Base-by-base conservation (phyloP, 2,888 invertebrate genomes). In the Scrobipalpa costella region DNA sequence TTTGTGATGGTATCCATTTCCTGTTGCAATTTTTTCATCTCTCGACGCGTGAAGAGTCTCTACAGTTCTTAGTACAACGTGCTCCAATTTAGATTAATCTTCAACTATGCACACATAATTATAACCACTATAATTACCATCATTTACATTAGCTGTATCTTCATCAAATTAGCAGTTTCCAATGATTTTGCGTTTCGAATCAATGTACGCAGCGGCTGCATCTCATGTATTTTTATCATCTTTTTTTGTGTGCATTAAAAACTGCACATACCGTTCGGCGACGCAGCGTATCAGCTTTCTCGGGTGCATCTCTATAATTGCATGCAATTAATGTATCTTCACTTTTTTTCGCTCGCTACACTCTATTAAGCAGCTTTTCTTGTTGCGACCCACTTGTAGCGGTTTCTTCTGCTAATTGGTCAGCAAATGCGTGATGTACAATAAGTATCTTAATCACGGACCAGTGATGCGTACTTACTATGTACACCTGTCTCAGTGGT, bases 211-310 rank as follows among this genome's bases (percentile, higher is more conserved):
- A 33, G 33, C 17, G 27, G 34, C 7, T 55, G 55, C 55, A 15
- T n/a, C 34, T 55, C 50, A 21, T 52, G 50, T 11, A 58, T 58
- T 58, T 57, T 61, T 60, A 49, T 61, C 34, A 36, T 17, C 17
- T 11, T 49, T 61, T 61, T 61, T 21, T 55, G n/a, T 44, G 58
- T 59, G 64, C 62, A 64, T 62, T 61, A 72, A 79, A 81, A 79
- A 71, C 71, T 68, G 65, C 63, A 74, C 85, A 85, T 87, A 77
- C 83, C 81, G 69, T 62, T 71, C 69, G 69, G 60, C 80, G 79
- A 79, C 83, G 82, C 84, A 86, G 80, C 88, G 88, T 86, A 77
- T 85, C 88, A 58, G 79, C 90, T 90, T 90, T 90, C 90, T 78
- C 80, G 71, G 71, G 65, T 81, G 82, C 82, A 88, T 88, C 86